Evolutionary conservation across 2,797 vertebrate genomes (phyloP).

Genomic region (Miichthys miiuy): DNA sequence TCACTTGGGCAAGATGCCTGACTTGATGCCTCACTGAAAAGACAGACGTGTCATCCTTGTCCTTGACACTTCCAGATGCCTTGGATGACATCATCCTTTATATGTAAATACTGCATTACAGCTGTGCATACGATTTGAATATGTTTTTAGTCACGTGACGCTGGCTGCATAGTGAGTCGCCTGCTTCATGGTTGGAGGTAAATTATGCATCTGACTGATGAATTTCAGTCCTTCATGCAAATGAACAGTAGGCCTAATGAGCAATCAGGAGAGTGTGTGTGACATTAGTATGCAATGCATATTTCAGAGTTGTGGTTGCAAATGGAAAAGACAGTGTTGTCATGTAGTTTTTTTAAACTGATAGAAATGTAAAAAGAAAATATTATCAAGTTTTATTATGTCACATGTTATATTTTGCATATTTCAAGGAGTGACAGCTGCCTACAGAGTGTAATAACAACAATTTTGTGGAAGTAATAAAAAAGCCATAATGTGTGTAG

Average conservation of each 20-base stretch:
- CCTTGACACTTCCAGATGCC: constrained; percentile 57
- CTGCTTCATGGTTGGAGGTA: constrained; percentile 24
- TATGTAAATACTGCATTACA: constrained; percentile 35
- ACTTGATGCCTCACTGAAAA: constrained; percentile 17
- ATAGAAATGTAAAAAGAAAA: not conserved
- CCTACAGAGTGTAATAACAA: not conserved
- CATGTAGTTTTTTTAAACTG: not conserved
- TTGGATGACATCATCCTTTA: constrained; percentile 42
- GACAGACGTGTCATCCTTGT: constrained; percentile 33
- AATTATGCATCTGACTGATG: constrained; percentile 55
- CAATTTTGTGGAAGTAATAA: not conserved
- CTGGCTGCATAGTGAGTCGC: constrained; percentile 19
- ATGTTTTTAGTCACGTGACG: constrained; percentile 37
- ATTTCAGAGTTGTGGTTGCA: constrained; percentile 46
- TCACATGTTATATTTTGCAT: not conserved
- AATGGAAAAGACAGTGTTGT: constrained; percentile 43
- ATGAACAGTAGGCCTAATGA: constrained; percentile 58
- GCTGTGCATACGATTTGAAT: constrained; percentile 29
- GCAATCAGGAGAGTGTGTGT: constrained; percentile 60
- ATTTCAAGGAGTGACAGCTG: constrained; percentile 15
- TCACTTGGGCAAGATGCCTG: constrained; percentile 36
- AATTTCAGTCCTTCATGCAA: constrained; percentile 51
- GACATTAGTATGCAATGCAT: constrained; percentile 57
- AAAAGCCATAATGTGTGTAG: not conserved
- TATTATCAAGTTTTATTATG: not conserved